phyloP scores from a whole-genome alignment of 2,888 invertebrate genomes.

The Teleogryllus oceanicus region DNA sequence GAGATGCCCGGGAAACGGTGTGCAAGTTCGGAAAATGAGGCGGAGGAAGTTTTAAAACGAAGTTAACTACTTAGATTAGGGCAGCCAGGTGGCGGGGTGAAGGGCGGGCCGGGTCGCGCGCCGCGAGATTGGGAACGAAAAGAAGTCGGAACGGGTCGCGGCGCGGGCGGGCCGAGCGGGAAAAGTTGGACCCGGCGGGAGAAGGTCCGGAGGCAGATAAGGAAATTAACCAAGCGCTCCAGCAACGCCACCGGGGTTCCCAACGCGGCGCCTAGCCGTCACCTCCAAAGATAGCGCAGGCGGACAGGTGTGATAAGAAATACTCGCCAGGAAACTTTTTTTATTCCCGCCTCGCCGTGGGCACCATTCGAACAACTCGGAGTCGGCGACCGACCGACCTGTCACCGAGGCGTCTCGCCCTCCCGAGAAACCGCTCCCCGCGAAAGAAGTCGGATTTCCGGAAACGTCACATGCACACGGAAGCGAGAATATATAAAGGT shows the following conservation, averaged over 20 bases:
- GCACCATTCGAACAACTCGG: too few relatives aligned
- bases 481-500: not conserved
- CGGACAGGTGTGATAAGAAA: slow-evolving; percentile 7
- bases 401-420: too few relatives aligned
- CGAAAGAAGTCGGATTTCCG: not conserved
- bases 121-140: not conserved
- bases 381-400: too few relatives aligned
- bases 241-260: not conserved
- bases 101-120: not conserved
- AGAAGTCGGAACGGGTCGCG: not conserved
- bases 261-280: too few relatives aligned
- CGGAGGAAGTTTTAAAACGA: slow-evolving; percentile 18
- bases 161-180: not conserved
- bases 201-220: not conserved
- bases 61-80: slow-evolving; percentile 18
- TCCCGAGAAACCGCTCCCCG: too few relatives aligned
- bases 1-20: not conserved
- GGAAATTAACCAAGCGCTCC: not conserved
- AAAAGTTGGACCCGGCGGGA: not conserved
- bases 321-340: not conserved
- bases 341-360: not conserved
- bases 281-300: not conserved
- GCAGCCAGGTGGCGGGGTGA: not conserved
- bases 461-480: not conserved
- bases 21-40: not conserved